Base-by-base conservation (phyloP, 2,113 vertebrate species). In the Eolophus roseicapilla region DNA sequence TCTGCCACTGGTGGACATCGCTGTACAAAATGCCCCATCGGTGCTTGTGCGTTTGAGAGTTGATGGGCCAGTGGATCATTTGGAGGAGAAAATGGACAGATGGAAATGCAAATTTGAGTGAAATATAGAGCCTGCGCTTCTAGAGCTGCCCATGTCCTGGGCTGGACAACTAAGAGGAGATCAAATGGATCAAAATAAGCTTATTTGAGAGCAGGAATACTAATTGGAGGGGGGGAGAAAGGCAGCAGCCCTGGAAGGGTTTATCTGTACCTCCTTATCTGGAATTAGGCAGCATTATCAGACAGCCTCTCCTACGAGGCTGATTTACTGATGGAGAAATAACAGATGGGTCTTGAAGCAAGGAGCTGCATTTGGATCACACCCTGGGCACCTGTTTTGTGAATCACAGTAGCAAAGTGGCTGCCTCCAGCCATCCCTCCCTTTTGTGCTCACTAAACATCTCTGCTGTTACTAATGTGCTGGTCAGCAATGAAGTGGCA, bases 321-420 rank as follows among this genome's bases (percentile, higher is more conserved):
- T 80, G 64, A 47, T 77, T 52, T 33, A 29, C 49, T 0, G 0
- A 33, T 21, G 64, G 77, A 27, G n/a, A 41, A 13, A 24, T n/a
- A 7, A 20, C 67, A 75, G 59, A 41, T 39, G 88, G 35, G 59
- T 44, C 64, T 53, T 1, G 20, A 73, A 92, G 68, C 25, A 21
- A 39, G 43, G 64, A 9, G 25, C 80, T 27, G 43, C 33, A 28
- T 44, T 78, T 15, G 29, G 82, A 50, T 62, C 75, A 27, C 33
- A 29, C 28, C 63, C 74, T 28, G n/a, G 73, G 20, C 29, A 27
- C 78, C 29, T 23, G 2, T 24, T 43, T 24, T 35, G 71, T 43
- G 68, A 53, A 24, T 25, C 39, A 8, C 1, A 0, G 39, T 8
- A 18, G 17, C 0, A 0, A 52, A n/a, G 70, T 11, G 29, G 24